Percentiles rank a stretch among this genome's conserved stretches.
phyloP scores from a whole-genome alignment of 2,113 vertebrate genomes.

The Oryzias melastigma region DNA sequence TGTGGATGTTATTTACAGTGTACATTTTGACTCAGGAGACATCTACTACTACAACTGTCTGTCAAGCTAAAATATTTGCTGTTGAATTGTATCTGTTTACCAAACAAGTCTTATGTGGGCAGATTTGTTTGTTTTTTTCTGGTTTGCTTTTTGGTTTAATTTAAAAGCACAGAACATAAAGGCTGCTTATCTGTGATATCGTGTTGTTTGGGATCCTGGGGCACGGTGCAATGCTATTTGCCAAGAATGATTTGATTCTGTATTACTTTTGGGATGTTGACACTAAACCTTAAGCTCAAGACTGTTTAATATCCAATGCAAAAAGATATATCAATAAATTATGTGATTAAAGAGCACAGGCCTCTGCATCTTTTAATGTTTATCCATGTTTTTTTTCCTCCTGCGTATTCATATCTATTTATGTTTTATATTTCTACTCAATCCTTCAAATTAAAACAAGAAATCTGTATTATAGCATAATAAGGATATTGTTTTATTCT shows the following conservation, averaged over 20 bases:
- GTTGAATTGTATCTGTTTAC: slow-evolving; percentile 70
- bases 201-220: slow-evolving; percentile 67
- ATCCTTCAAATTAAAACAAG: no score
- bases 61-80: slow-evolving; percentile 46
- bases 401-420: no score
- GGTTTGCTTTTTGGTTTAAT: slow-evolving; percentile 42
- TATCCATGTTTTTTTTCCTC: no score
- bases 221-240: slow-evolving; percentile 66
- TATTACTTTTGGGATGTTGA: slow-evolving; percentile 56
- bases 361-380: slow-evolving; percentile 10
- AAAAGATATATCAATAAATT: slow-evolving; percentile 62
- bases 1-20: slow-evolving; percentile 35
- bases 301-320: slow-evolving; percentile 67
- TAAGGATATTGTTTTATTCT: no score
- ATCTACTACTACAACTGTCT: slow-evolving; percentile 45
- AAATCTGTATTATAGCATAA: no score
- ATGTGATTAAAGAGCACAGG: slow-evolving; percentile 25
- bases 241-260: slow-evolving; percentile 54
- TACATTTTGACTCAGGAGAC: slow-evolving; percentile 61
- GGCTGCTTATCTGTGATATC: slow-evolving; percentile 43
- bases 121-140: slow-evolving; percentile 36
- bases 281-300: slow-evolving; percentile 46
- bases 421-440: no score
- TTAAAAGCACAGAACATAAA: slow-evolving; percentile 52
- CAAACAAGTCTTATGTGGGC: slow-evolving; percentile 48